Conservation (phyloP, 2,888 invertebrate genomes). For the Brachylomia viminalis region DNA sequence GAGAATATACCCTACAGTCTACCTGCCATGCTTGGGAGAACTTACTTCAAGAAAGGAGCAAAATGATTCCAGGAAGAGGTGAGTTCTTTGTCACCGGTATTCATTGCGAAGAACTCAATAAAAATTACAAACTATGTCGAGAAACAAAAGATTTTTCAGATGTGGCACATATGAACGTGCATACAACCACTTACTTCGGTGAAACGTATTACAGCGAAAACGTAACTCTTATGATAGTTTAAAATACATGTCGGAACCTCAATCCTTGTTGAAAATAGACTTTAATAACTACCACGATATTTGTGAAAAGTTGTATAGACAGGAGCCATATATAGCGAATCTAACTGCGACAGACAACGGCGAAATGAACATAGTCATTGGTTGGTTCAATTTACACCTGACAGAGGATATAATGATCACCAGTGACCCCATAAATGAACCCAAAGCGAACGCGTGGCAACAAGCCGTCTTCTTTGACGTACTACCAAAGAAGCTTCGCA, state of each 20-base stretch:
- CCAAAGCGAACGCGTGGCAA: conserved; percentile 80
- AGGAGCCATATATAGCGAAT: conserved; percentile 29
- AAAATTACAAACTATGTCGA: conserved; percentile 40
- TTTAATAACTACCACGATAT: conserved; percentile 58
- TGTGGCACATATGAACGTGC: conserved; percentile 43
- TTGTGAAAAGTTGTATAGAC: conserved; percentile 36
- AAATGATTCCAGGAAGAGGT: conserved; percentile 52
- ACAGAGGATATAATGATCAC: conserved; percentile 89
- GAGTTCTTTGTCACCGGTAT: conserved; percentile 55
- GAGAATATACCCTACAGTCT: conserved; percentile 86
- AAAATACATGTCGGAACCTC: conserved; percentile 56
- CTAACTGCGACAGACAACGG: conserved; percentile 39
- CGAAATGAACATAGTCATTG: conserved; percentile 79
- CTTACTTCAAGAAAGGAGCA: conserved; percentile 33
- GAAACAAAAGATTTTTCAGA: conserved; percentile 38
- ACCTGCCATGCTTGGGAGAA: conserved; percentile 91
- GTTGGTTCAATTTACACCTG: conserved; percentile 92
- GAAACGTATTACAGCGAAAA: conserved; percentile 57
- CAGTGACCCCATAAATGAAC: conserved; percentile 85
- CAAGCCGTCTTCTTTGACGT: conserved; percentile 63
- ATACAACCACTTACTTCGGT: conserved; percentile 30
- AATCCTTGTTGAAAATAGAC: conserved; percentile 53
- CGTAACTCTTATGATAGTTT: conserved; percentile 50
- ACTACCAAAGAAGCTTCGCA: conserved; percentile 34
- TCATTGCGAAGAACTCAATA: conserved; percentile 42